Percentiles rank a stretch among this genome's conserved stretches.
phyloP scores from a whole-genome alignment of 2,797 vertebrate genomes.

The Cephalopachus bancanus region DNA sequence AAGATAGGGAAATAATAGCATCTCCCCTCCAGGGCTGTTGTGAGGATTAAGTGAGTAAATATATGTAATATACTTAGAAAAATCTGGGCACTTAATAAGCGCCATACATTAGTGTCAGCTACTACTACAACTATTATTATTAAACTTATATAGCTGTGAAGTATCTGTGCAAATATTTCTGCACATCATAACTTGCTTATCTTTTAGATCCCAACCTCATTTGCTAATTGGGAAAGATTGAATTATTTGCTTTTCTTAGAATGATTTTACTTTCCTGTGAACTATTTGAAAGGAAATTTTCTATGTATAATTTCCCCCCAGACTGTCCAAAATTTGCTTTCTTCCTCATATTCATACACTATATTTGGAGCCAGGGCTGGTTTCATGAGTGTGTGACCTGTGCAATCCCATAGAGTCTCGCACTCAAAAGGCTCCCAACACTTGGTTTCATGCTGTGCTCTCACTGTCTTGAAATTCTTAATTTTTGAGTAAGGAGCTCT shows the following conservation, averaged over 20 bases:
- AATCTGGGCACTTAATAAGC: conserved; percentile 1
- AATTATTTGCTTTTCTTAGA: conserved; percentile 61
- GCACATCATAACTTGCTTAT: conserved; percentile 14
- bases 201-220: not conserved
- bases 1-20: conserved; percentile 56
- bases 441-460: not conserved
- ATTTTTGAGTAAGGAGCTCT: conserved; percentile 31
- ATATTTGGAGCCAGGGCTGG: not conserved
- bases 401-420: not conserved
- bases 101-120: not conserved
- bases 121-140: conserved; percentile 22
- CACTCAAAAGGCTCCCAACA: not conserved
- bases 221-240: conserved; percentile 58
- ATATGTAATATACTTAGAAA: not conserved
- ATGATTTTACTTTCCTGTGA: conserved; percentile 65
- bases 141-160: conserved; percentile 53
- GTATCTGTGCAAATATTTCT: conserved; percentile 42
- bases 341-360: not conserved
- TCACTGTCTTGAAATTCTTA: conserved; percentile 39
- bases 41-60: conserved; percentile 61
- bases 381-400: not conserved
- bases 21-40: not conserved
- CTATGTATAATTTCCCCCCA: not conserved
- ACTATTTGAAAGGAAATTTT: conserved; percentile 38
- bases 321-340: conserved; percentile 46